These are phyloP conservation scores for Atherinomorus stipes DNA, from an alignment of 2,113 vertebrate species.

Conservation along the genomic window DNA sequence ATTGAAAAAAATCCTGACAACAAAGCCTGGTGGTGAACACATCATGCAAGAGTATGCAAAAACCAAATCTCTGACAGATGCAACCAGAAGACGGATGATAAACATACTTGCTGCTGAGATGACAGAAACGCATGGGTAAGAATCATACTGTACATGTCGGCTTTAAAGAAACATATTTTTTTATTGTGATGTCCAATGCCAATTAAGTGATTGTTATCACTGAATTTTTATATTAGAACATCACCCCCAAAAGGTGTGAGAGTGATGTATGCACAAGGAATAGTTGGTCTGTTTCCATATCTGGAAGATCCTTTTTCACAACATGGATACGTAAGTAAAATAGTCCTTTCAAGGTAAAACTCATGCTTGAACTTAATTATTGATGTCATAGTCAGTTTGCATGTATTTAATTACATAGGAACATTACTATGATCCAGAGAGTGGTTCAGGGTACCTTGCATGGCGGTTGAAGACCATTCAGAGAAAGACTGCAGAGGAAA, in stretches of 20 bases:
- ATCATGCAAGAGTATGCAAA: constrained; percentile 34
- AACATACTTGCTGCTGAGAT: constrained; percentile 34
- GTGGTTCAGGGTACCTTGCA: constrained; percentile 6
- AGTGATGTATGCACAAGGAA: constrained; percentile 13
- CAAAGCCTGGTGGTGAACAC: constrained; percentile 8
- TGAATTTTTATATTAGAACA: not conserved
- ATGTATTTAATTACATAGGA: constrained; percentile 19
- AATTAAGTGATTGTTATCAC: not conserved
- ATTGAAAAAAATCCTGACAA: constrained; percentile 25
- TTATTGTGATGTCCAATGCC: not conserved
- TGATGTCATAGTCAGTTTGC: not conserved
- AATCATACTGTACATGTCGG: constrained; percentile 7
- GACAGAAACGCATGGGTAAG: constrained; percentile 27
- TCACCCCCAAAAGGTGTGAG: not conserved
- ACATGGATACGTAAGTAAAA: constrained; percentile 22
- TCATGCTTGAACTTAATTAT: constrained; percentile 2
- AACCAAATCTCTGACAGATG: constrained; percentile 19
- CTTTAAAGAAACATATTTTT: constrained; percentile 13
- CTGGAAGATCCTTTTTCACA: constrained; percentile 20
- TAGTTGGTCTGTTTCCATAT: constrained; percentile 32
- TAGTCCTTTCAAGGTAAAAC: not conserved
- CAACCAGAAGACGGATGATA: constrained; percentile 36
- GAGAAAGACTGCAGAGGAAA: constrained; percentile 28
- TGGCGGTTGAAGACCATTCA: constrained; percentile 22
- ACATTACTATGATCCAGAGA: constrained; percentile 4